Evolutionary conservation across 2,888 invertebrate species (phyloP).

Genomic region (Melolontha melolontha): DNA sequence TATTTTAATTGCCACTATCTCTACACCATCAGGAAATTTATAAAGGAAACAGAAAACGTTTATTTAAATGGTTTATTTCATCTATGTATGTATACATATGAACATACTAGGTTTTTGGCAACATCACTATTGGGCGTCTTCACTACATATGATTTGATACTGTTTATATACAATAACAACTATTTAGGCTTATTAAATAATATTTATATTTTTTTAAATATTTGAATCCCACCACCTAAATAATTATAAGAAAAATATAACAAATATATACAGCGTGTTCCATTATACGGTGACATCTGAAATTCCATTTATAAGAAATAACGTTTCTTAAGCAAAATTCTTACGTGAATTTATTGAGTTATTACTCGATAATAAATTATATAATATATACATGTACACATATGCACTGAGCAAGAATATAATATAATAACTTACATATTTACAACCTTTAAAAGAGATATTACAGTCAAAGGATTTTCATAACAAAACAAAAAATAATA

Average conservation of each 20-base stretch:
- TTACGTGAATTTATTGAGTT: not conserved
- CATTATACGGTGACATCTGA: not conserved
- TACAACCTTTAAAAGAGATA: slow-evolving; percentile 6
- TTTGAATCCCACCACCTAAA: slow-evolving; percentile 32
- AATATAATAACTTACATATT: slow-evolving; percentile 15
- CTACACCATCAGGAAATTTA: too few species aligned
- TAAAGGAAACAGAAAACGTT: slow-evolving; percentile 11
- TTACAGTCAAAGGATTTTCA: not conserved
- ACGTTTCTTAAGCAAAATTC: slow-evolving; percentile 17
- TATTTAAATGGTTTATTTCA: slow-evolving; percentile 35
- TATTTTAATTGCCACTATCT: too few species aligned
- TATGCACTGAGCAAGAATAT: slow-evolving; percentile 5
- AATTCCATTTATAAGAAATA: slow-evolving; percentile 3
- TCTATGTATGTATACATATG: slow-evolving; percentile 9
- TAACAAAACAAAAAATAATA: slow-evolving; percentile 5
- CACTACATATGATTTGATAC: slow-evolving; percentile 21
- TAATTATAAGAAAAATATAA: slow-evolving; percentile 1
- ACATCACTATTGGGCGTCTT: slow-evolving; percentile 28
- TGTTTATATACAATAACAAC: slow-evolving; percentile 28
- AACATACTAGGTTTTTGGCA: slow-evolving; percentile 28
- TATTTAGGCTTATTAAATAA: slow-evolving; percentile 19
- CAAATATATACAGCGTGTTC: slow-evolving; percentile 11
- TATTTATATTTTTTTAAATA: slow-evolving; percentile 9
- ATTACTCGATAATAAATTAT: slow-evolving; percentile 12
- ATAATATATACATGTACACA: slow-evolving; percentile 7